Percentiles rank a stretch among this genome's conserved stretches.
Conservation (phyloP, 1,140 invertebrate genomes). For the Probaryconus sp. region DNA sequence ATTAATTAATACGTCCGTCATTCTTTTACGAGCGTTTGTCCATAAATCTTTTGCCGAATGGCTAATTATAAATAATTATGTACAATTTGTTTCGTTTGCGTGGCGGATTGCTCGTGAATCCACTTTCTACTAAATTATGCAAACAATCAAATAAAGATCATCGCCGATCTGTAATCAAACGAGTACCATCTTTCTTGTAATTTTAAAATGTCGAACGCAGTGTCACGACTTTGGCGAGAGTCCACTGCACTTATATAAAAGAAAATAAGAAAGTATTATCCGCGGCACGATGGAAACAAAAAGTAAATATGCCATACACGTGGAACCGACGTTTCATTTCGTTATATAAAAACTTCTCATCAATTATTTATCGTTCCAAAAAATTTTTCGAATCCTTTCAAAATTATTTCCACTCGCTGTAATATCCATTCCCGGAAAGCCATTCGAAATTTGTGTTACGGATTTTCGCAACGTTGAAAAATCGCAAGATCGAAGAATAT, state of each 20-base stretch:
- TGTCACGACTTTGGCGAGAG: slow-evolving; percentile 45
- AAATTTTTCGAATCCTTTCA: too few species aligned
- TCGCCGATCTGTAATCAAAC: slow-evolving; percentile 9
- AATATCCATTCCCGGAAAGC: too few species aligned
- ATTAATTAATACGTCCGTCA: too few species aligned
- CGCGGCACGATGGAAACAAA: slow-evolving; percentile 13
- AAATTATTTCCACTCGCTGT: too few species aligned
- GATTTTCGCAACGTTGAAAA: too few species aligned
- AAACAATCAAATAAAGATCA: slow-evolving; percentile 26
- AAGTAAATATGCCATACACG: background rate
- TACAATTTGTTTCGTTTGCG: background rate
- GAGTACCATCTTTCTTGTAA: slow-evolving; percentile 32
- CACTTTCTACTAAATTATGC: slow-evolving; percentile 35
- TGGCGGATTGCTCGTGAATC: background rate
- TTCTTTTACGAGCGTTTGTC: too few species aligned
- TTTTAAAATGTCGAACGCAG: slow-evolving; percentile 43
- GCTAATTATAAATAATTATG: too few species aligned
- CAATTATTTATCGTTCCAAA: too few species aligned
- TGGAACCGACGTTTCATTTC: background rate
- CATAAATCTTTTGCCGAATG: too few species aligned
- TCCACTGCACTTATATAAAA: slow-evolving; percentile 41
- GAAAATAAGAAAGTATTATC: slow-evolving; percentile 51
- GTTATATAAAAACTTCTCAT: too few species aligned
- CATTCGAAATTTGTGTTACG: too few species aligned
- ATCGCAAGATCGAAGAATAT: too few species aligned